A percentile compares a stretch with the other conserved stretches of the same genome.
Conservation (phyloP, 2,797 vertebrate species). For the Chelon auratus region DNA sequence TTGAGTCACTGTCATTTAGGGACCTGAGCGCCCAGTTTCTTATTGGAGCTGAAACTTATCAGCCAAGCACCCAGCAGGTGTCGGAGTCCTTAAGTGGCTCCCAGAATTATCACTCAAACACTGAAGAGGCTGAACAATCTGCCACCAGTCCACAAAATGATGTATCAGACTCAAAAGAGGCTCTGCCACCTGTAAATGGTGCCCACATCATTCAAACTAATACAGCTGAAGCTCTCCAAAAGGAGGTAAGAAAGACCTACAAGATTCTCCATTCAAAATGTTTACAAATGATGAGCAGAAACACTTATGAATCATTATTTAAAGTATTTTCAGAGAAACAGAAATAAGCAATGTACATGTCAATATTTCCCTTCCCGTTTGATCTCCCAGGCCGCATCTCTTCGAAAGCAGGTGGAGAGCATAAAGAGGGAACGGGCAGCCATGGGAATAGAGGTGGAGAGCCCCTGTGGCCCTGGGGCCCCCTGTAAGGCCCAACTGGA, state of each 20-base stretch:
- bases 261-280: neutral
- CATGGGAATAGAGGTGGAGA: constrained; percentile 53
- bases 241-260: constrained; percentile 84
- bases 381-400: constrained; percentile 69
- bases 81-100: constrained; percentile 22
- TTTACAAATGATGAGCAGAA: neutral
- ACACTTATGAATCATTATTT: too few species aligned
- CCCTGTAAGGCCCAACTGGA: constrained; percentile 89
- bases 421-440: constrained; percentile 58
- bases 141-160: constrained; percentile 29
- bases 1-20: constrained; percentile 89
- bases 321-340: too few species aligned
- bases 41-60: constrained; percentile 75
- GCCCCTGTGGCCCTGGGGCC: constrained; percentile 77
- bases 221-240: constrained; percentile 84
- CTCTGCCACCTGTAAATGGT: constrained; percentile 46
- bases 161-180: constrained; percentile 16
- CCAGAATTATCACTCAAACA: constrained; percentile 41
- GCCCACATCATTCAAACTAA: constrained; percentile 62
- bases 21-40: constrained; percentile 85
- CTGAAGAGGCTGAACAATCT: constrained; percentile 35
- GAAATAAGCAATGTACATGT: neutral
- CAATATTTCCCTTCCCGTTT: neutral
- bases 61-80: constrained; percentile 58
- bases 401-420: constrained; percentile 73